Evolutionary conservation across 2,113 vertebrate genomes (phyloP).

Genomic region (Nannobrachium achirus): DNA sequence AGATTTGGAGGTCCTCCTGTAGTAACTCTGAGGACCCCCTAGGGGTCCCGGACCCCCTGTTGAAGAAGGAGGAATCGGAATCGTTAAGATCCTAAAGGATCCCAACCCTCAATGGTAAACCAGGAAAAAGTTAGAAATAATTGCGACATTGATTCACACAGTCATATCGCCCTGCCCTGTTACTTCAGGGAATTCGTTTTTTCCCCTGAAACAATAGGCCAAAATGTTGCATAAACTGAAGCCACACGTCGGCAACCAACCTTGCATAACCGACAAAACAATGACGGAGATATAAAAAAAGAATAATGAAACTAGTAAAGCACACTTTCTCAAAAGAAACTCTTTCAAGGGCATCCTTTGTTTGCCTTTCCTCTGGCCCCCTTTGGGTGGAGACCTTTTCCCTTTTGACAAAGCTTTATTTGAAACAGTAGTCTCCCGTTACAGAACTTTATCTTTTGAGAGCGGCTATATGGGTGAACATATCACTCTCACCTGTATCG

Average conservation of each 20-base stretch:
- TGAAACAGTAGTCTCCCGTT: conserved; percentile 36
- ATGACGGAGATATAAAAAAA: conserved; percentile 6
- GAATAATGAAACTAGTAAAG: conserved; percentile 1
- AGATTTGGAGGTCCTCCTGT: too few species aligned
- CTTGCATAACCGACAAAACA: background rate
- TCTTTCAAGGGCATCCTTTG: conserved; percentile 8
- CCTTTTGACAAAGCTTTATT: conserved; percentile 14
- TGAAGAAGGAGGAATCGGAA: too few species aligned
- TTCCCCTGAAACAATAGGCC: too few species aligned
- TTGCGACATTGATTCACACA: too few species aligned
- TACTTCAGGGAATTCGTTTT: too few species aligned
- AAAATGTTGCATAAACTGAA: background rate
- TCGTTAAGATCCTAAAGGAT: too few species aligned
- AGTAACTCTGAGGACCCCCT: too few species aligned
- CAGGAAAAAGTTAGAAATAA: too few species aligned
- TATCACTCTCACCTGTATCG: conserved; percentile 53
- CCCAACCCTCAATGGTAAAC: too few species aligned
- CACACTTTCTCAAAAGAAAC: background rate
- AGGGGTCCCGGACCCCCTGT: too few species aligned
- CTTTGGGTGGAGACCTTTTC: conserved; percentile 21
- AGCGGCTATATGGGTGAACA: conserved; percentile 1
- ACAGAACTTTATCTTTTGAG: conserved; percentile 6
- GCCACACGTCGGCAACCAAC: background rate
- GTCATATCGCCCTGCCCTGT: too few species aligned
- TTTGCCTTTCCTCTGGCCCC: conserved; percentile 17